phyloP scores from a whole-genome alignment of 2,888 invertebrate species.

The Drosophila maculinotata region DNA sequence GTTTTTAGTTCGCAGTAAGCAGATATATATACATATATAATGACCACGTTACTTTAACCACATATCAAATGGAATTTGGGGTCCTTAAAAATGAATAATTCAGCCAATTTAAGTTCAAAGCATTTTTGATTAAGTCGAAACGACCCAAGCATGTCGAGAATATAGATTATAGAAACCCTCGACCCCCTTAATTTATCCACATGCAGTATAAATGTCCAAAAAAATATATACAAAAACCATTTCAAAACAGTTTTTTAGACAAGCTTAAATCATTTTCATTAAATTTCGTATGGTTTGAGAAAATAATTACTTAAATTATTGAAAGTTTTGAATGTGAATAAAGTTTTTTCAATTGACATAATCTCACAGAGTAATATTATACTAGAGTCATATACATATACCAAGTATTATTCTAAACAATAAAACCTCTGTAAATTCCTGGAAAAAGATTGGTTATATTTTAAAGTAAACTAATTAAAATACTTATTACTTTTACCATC shows the following conservation, averaged over 20 bases:
- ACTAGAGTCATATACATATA: too few relatives aligned
- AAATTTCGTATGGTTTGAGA: background rate
- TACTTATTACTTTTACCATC: too few relatives aligned
- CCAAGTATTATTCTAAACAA: too few relatives aligned
- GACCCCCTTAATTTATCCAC: background rate
- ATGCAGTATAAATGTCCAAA: background rate
- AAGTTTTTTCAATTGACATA: too few relatives aligned
- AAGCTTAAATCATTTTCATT: background rate
- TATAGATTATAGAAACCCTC: too few relatives aligned
- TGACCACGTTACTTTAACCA: conserved; percentile 1
- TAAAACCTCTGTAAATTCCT: too few relatives aligned
- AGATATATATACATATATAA: too few relatives aligned
- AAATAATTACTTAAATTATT: too few relatives aligned
- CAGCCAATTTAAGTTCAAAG: conserved; percentile 9
- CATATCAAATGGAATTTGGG: background rate
- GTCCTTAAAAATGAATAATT: conserved; percentile 24
- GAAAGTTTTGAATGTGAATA: too few relatives aligned
- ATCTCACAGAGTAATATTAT: too few relatives aligned
- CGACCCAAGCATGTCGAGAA: background rate
- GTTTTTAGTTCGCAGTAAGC: background rate
- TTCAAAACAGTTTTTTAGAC: background rate
- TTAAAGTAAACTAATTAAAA: too few relatives aligned
- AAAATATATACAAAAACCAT: background rate
- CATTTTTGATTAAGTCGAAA: conserved; percentile 12
- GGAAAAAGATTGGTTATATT: too few relatives aligned